A percentile compares a stretch with the other conserved stretches of the same genome.
These are phyloP conservation scores for Bovichtus variegatus DNA, from an alignment of 2,797 vertebrate species.

Conservation along the genomic window DNA sequence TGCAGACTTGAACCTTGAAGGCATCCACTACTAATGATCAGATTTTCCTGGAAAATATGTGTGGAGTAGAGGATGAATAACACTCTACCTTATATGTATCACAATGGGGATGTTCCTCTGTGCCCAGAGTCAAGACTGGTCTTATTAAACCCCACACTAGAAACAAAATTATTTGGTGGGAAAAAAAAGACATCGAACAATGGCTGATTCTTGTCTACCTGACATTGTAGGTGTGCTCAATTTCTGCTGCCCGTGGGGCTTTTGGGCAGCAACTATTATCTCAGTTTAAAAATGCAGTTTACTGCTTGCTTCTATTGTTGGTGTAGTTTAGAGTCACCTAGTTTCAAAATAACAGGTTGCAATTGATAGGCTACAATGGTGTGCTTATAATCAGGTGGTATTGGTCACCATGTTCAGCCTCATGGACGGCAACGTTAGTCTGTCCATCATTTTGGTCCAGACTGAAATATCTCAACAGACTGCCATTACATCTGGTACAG, in stretches of 20 bases:
- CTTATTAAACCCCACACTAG: constrained; percentile 43
- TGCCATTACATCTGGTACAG: neutral
- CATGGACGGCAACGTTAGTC: neutral
- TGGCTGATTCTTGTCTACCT: neutral
- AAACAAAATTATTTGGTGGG: constrained; percentile 23
- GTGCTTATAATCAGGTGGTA: constrained; percentile 9
- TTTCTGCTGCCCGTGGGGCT: neutral
- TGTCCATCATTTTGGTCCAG: neutral
- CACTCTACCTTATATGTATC: constrained; percentile 41
- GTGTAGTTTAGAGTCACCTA: neutral
- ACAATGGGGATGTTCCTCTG: constrained; percentile 45
- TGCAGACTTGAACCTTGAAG: constrained; percentile 56
- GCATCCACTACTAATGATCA: constrained; percentile 67
- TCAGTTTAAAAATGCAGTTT: constrained; percentile 21
- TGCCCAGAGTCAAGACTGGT: constrained; percentile 29
- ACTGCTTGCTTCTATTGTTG: neutral
- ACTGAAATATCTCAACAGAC: neutral
- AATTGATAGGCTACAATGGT: constrained; percentile 7
- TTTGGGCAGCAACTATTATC: neutral
- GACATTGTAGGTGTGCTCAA: neutral
- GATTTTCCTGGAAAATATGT: constrained; percentile 52
- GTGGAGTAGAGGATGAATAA: constrained; percentile 58
- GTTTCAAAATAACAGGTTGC: neutral
- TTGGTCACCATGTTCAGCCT: neutral
- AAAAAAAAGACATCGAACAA: constrained; percentile 14